Evolutionary conservation across 1,140 invertebrate genomes (phyloP), one percentile per base, ranked within the genome.

Genomic region (Platyscapa corneri): DNA sequence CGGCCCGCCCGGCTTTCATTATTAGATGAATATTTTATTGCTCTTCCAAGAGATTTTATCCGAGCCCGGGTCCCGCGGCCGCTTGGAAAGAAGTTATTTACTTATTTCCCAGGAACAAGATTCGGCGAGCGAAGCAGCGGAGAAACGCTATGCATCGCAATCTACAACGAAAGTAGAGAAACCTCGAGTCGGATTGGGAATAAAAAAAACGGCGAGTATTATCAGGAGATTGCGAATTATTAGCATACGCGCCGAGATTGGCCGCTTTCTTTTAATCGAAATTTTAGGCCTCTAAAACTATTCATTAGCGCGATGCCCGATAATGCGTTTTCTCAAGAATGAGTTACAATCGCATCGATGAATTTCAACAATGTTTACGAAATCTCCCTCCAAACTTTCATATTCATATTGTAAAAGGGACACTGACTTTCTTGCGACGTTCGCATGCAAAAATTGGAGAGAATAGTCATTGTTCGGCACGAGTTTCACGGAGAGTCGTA

Each of bases 391-490:
- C 23, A 39, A 30, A 53, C 79, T 82, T 82, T 72, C 49, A 37
- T 82, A 56, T 82, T 72, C 49, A 37, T 82, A 56, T 82, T 82
- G 46, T 53, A 27, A n/a, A 74, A 60, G 70, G 70, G 80, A 74
- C 80, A 82, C 74, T 72, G 67, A 67, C 80, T 72, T 74, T 53
- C 67, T 74, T 37, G 53, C 16, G 67, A 64, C 10, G 72, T 76
- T 83, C 72, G 64, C 72, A 76, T 32, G 82, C 72, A 75, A 83
- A 83, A 83, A 76, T 75, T 83, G 60, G 72, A 64, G 72, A 83
- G 72, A 83, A 83, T 76, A 64, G 46, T 72, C 82, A 83, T 83
- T 83, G 82, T 83, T 83, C 53, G n/a, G 27, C 30, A 3, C 18
- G 27, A 53, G 72, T 83, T 42, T 70, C 53, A 53, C 53, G 34